Evolutionary conservation across 1,140 invertebrate genomes (phyloP).

Genomic region (Euschistus heros): DNA sequence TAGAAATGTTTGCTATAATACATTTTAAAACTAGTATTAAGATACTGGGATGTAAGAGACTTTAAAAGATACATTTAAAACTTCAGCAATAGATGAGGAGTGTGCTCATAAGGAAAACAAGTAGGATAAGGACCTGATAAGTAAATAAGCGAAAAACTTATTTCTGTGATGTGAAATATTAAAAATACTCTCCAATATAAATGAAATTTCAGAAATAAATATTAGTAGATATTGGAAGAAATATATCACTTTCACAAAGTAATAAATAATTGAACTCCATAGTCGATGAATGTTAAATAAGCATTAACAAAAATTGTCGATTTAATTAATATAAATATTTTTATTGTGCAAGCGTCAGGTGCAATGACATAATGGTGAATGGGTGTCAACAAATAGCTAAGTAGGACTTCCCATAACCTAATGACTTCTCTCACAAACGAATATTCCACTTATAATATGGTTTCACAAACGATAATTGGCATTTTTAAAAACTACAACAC

Average conservation of each 20-base stretch:
- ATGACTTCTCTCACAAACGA: not conserved
- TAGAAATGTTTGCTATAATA: no score
- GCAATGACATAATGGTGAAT: constrained; percentile 20
- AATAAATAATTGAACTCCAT: not conserved
- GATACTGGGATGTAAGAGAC: no score
- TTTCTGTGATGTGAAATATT: not conserved
- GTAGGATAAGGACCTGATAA: no score
- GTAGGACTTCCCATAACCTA: not conserved
- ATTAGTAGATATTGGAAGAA: not conserved
- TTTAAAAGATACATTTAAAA: no score
- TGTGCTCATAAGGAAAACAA: no score
- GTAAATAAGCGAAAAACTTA: not conserved
- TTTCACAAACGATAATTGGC: not conserved
- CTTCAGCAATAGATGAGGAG: no score
- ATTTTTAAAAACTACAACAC: not conserved
- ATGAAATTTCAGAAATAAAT: not conserved
- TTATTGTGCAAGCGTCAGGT: constrained; percentile 21
- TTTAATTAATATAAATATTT: constrained; percentile 16
- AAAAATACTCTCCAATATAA: not conserved
- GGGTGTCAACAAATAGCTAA: constrained; percentile 7
- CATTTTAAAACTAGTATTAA: no score
- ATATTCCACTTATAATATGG: not conserved
- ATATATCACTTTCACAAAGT: not conserved
- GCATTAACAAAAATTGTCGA: constrained; percentile 17
- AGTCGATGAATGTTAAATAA: not conserved